Percentiles rank a stretch among this genome's conserved stretches.
Evolutionary conservation across 2,113 vertebrate species (phyloP).

Genomic region (Nothoprocta pentlandii): DNA sequence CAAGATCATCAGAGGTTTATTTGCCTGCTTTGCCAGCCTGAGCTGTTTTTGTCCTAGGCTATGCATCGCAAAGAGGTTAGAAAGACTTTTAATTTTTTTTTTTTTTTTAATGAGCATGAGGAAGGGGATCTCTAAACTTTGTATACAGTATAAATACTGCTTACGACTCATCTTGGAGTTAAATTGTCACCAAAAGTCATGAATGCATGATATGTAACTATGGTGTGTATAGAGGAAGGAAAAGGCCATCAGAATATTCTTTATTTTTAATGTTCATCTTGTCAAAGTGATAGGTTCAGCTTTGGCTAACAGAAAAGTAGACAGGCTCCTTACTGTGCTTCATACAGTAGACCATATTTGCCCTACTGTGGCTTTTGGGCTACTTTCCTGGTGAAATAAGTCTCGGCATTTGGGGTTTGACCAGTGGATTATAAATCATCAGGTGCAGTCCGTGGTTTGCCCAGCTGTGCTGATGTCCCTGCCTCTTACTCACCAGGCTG

Average conservation of each 20-base stretch:
- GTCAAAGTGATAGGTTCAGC: conserved; percentile 14
- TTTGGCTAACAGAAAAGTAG: conserved; percentile 64
- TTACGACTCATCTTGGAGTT: conserved; percentile 65
- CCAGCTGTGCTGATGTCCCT: background rate
- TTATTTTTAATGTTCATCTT: conserved; percentile 46
- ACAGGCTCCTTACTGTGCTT: conserved; percentile 22
- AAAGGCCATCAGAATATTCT: conserved; percentile 53
- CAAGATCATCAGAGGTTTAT: background rate
- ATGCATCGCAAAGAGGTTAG: background rate
- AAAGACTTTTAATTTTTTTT: conserved; percentile 21
- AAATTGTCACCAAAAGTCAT: conserved; percentile 64
- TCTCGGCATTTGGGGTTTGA: conserved; percentile 48
- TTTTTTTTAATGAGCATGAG: conserved; percentile 1
- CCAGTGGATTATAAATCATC: conserved; percentile 21
- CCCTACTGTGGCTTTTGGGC: background rate
- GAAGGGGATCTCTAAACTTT: conserved; percentile 25
- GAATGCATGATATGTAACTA: conserved; percentile 69
- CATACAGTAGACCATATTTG: background rate
- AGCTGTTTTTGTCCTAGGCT: conserved; percentile 23
- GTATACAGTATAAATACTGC: conserved; percentile 53
- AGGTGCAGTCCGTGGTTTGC: background rate
- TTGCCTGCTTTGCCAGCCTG: conserved; percentile 49
- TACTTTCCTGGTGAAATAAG: conserved; percentile 49
- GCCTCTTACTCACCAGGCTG: background rate
- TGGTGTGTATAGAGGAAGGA: conserved; percentile 59